These are phyloP conservation scores for Sminthurides bifidus DNA, from an alignment of 1,140 invertebrate species.

Conservation along the genomic window DNA sequence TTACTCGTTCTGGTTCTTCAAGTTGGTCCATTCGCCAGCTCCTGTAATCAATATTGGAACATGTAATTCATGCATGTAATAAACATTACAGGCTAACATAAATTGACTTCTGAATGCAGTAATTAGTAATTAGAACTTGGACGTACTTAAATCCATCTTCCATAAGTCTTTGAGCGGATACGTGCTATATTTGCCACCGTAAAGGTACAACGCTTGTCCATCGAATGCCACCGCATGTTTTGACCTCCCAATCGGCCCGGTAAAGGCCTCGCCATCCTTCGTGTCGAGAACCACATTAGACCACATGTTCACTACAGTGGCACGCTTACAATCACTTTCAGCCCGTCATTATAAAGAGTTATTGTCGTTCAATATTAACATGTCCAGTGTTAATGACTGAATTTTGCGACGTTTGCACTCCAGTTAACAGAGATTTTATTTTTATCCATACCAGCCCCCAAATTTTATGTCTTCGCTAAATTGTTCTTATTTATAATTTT, in stretches of 20 bases:
- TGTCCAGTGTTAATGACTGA: too few species aligned
- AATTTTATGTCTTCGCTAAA: too few species aligned
- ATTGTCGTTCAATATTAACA: too few species aligned
- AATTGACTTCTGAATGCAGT: background rate
- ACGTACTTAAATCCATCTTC: conserved; percentile 39
- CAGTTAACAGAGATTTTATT: too few species aligned
- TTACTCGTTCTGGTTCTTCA: conserved; percentile 30
- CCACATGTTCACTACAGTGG: too few species aligned
- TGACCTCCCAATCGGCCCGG: conserved; percentile 1
- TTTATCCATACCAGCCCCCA: too few species aligned
- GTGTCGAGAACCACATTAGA: conserved; percentile 16
- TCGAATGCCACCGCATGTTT: conserved; percentile 21
- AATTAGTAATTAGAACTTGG: background rate
- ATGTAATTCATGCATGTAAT: background rate
- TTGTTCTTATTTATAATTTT: too few species aligned
- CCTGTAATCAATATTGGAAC: conserved; percentile 32
- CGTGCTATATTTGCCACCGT: conserved; percentile 19
- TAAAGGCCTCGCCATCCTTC: background rate
- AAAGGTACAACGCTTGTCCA: conserved; percentile 16
- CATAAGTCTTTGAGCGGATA: conserved; percentile 42
- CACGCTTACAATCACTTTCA: too few species aligned
- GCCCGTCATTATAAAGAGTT: too few species aligned
- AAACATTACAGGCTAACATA: background rate
- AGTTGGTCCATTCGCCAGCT: conserved; percentile 38
- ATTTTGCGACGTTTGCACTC: too few species aligned